Evolutionary conservation across 2,797 vertebrate species (phyloP).

Genomic region (Labeo calbasu): DNA sequence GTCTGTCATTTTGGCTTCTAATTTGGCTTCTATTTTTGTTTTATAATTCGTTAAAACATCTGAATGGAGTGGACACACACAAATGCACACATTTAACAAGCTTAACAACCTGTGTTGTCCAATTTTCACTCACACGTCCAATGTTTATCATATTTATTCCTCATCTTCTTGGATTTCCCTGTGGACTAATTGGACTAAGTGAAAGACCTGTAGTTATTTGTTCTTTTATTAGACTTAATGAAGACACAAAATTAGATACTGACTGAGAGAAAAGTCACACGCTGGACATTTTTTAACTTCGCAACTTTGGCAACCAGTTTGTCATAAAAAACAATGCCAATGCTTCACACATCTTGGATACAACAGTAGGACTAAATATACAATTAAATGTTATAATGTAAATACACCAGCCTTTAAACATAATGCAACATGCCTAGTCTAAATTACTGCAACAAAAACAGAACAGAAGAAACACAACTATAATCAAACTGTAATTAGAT

Average conservation of each 20-base stretch:
- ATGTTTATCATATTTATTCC: background rate
- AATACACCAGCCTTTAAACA: background rate
- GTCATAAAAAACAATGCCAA: background rate
- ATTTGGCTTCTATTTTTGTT: background rate
- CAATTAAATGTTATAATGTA: background rate
- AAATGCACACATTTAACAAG: conserved; percentile 19
- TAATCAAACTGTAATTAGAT: conserved; percentile 1
- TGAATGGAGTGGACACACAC: background rate
- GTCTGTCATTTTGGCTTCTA: background rate
- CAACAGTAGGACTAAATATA: background rate
- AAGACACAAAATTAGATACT: background rate
- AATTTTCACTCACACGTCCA: background rate
- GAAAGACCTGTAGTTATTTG: conserved; percentile 2
- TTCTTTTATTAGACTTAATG: conserved; percentile 1
- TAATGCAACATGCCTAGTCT: background rate
- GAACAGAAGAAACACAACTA: background rate
- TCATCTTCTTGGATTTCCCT: background rate
- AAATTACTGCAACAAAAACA: background rate
- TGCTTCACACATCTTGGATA: background rate
- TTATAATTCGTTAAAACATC: background rate
- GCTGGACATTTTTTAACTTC: background rate
- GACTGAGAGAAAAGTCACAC: background rate
- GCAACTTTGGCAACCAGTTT: background rate
- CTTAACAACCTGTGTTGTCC: background rate
- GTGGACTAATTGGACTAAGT: background rate